phyloP scores from a whole-genome alignment of 2,113 vertebrate species.

The Toxotes chatareus region DNA sequence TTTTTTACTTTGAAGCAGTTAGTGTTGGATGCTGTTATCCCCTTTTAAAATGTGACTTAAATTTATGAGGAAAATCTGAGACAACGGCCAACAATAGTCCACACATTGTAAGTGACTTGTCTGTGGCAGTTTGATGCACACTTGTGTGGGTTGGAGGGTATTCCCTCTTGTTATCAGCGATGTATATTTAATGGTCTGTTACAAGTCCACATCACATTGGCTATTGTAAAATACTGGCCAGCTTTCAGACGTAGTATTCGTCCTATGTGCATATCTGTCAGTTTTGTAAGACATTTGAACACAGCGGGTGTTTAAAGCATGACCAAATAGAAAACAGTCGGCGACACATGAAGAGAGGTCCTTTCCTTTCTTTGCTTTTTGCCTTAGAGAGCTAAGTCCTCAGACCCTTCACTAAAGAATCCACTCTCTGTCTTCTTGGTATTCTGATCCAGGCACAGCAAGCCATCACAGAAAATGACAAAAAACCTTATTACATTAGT shows the following conservation, averaged over 20 bases:
- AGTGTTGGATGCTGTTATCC: constrained; percentile 86
- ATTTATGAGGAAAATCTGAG: constrained; percentile 72
- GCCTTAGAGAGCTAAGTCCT: constrained; percentile 82
- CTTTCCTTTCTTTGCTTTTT: constrained; percentile 84
- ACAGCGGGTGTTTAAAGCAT: constrained; percentile 85
- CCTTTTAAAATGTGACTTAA: constrained; percentile 84
- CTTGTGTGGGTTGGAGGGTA: constrained; percentile 82
- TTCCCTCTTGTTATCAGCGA: constrained; percentile 82
- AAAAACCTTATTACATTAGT: constrained; percentile 74
- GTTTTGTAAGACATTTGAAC: constrained; percentile 77
- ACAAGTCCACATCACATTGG: constrained; percentile 82
- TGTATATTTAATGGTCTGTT: constrained; percentile 83
- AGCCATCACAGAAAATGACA: constrained; percentile 79
- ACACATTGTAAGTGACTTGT: constrained; percentile 81
- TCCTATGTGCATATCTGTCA: constrained; percentile 85
- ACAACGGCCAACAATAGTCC: constrained; percentile 80
- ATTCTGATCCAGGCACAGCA: constrained; percentile 80
- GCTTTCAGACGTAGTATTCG: constrained; percentile 86
- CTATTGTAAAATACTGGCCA: constrained; percentile 82
- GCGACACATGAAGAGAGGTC: constrained; percentile 80
- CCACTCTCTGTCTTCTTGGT: constrained; percentile 64
- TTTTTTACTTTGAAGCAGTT: constrained; percentile 79
- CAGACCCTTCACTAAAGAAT: constrained; percentile 65
- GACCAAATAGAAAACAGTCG: constrained; percentile 86
- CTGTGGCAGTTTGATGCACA: constrained; percentile 85